Base-by-base conservation (phyloP, 2,888 invertebrate genomes). In the Hypselothyrea guttata region DNA sequence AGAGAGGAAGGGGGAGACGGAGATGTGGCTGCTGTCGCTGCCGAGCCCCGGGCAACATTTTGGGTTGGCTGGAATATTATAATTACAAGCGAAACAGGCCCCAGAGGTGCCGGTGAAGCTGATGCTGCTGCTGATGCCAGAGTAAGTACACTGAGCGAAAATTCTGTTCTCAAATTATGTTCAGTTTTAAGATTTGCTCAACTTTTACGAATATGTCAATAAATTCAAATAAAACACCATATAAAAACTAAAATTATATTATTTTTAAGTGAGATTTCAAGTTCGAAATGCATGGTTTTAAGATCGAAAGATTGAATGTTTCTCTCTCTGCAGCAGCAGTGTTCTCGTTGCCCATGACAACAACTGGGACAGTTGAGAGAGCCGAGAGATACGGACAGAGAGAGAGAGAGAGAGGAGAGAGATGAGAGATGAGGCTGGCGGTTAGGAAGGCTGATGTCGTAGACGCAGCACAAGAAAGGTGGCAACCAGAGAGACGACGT, bases 21-120 rank as follows among this genome's bases (percentile, higher is more conserved):
- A 18, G 51, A 45, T 61, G 61, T 44, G 49, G 64, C 47, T 53
- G 69, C 16, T 35, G 63, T 62, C 47, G 62, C 58, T 67, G 66
- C 58, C 42, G 46, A 49, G 63, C 84, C 65, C 11, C 38, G 5
- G 61, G 81, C 81, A 46, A 68, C 57, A 67, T 82, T 82, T 85
- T 83, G 86, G 81, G 81, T 84, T 82, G 81, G 81, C 74, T 82
- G 86, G 81, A 82, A 82, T 82, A 82, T 82, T 82, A 82, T 82
- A 82, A 82, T 82, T 82, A 82, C 81, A 85, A 85, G 81, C 86
- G 81, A 82, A 82, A 76, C 84, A 85, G 84, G 81, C 81, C 81
- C 81, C 85, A 66, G 60, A 75, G 84, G 71, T 72, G 72, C 38
- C 28, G 22, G 22, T 28, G 28, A 47, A 44, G 56, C 41, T 34